Conservation (phyloP, 2,113 vertebrate species). For the Peromyscus californicus region DNA sequence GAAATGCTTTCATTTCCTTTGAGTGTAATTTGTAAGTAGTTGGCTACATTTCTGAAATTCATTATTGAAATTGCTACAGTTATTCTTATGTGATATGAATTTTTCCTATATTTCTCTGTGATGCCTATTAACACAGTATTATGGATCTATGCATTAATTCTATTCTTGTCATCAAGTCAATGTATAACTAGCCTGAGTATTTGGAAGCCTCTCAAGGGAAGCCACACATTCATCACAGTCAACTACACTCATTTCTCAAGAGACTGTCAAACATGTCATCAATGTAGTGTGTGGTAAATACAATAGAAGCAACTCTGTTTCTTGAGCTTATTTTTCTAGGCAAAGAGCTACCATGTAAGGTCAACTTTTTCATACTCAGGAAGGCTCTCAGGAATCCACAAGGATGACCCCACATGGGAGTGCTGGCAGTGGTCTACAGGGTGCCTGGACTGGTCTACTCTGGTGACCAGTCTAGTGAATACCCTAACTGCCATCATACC, state of each 20-base stretch:
- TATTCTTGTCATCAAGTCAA: conserved; percentile 44
- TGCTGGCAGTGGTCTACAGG: too few relatives aligned
- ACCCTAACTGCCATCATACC: too few relatives aligned
- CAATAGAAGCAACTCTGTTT: conserved; percentile 42
- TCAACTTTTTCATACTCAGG: conserved; percentile 5
- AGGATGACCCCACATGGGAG: too few relatives aligned
- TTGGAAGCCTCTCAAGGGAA: conserved; percentile 68
- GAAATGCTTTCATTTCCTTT: neutral
- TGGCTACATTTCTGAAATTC: neutral
- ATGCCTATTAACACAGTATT: conserved; percentile 52
- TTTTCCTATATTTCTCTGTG: conserved; percentile 1
- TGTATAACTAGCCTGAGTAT: conserved; percentile 26
- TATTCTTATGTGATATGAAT: conserved; percentile 25
- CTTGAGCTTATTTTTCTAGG: conserved; percentile 40
- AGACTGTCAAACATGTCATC: conserved; percentile 54
- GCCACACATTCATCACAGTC: conserved; percentile 67
- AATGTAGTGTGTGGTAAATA: conserved; percentile 61
- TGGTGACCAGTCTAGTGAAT: too few relatives aligned
- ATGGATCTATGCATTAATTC: conserved; percentile 63
- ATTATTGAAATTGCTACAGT: neutral
- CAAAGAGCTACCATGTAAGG: conserved; percentile 25
- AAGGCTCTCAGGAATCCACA: too few relatives aligned
- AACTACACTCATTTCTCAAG: conserved; percentile 64
- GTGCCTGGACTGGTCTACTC: too few relatives aligned
- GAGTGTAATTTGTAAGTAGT: conserved; percentile 24